Evolutionary conservation across 2,797 vertebrate species (phyloP).

Genomic region (Falco cherrug): DNA sequence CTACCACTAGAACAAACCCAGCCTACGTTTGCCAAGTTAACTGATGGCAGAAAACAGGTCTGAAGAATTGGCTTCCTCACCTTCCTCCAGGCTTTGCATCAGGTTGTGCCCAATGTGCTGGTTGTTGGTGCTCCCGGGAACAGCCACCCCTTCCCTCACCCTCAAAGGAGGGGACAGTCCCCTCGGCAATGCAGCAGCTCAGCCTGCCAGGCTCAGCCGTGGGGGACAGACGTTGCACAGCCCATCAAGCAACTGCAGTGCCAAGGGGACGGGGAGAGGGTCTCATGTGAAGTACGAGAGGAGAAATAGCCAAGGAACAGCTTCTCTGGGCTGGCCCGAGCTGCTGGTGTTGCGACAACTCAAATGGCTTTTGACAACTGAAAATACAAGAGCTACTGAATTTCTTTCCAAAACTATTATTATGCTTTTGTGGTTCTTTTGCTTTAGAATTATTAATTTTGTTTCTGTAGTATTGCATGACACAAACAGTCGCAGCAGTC

Average conservation of each 20-base stretch:
- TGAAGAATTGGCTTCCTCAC: background rate
- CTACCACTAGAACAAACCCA: background rate
- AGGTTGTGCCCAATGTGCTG: accelerated
- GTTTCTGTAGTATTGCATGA: background rate
- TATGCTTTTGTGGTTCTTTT: background rate
- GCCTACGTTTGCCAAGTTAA: background rate
- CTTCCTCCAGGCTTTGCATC: background rate
- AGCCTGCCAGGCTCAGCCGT: background rate
- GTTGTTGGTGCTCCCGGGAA: accelerated
- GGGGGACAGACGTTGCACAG: accelerated
- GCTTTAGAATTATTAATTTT: background rate
- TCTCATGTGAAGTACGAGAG: accelerated
- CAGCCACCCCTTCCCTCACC: accelerated
- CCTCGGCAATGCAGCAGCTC: background rate
- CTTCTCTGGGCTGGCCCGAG: background rate
- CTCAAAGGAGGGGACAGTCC: background rate
- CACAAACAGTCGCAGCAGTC: background rate
- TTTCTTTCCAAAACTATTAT: background rate
- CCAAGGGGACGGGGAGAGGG: background rate
- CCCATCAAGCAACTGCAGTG: background rate
- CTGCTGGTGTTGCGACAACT: background rate
- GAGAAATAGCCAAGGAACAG: background rate
- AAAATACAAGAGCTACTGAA: background rate
- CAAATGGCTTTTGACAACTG: background rate
- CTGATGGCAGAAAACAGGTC: background rate